These are phyloP conservation scores for Acronicta leporina DNA, from an alignment of 2,888 invertebrate species.

Conservation along the genomic window DNA sequence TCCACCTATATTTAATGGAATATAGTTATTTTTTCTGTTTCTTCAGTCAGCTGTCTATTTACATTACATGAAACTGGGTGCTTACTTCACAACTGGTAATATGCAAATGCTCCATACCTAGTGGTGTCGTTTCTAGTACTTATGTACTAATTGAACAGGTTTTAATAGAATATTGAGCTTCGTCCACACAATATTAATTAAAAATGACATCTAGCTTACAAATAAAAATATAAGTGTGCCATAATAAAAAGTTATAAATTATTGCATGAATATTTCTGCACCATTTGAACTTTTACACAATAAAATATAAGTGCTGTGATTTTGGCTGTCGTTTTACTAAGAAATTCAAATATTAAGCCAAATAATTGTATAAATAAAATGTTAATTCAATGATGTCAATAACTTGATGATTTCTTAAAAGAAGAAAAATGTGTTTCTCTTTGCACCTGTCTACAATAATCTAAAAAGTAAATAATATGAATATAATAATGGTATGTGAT, in stretches of 20 bases:
- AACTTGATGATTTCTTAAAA: slow-evolving; percentile 30
- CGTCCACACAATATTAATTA: slow-evolving; percentile 26
- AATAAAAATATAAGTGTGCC: slow-evolving; percentile 55
- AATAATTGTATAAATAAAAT: slow-evolving; percentile 16
- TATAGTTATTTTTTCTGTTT: too few species aligned
- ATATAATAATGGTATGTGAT: slow-evolving; percentile 72
- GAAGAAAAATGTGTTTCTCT: slow-evolving; percentile 27
- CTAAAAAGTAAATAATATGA: slow-evolving; percentile 37
- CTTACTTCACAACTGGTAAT: too few species aligned
- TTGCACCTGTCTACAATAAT: slow-evolving; percentile 49
- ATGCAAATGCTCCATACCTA: too few species aligned
- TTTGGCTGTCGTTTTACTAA: slow-evolving; percentile 53
- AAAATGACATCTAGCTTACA: slow-evolving; percentile 36
- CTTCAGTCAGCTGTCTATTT: too few species aligned
- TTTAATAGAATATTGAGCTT: slow-evolving; percentile 12
- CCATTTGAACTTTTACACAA: slow-evolving; percentile 52
- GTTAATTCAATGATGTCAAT: slow-evolving; percentile 18
- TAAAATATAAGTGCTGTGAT: slow-evolving; percentile 53
- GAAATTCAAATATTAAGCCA: slow-evolving; percentile 29
- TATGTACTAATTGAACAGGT: background rate
- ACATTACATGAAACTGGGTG: too few species aligned
- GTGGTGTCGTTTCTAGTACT: too few species aligned
- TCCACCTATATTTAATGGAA: too few species aligned
- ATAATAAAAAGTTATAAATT: slow-evolving; percentile 50
- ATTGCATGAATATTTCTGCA: slow-evolving; percentile 51